Evolutionary conservation across 2,888 invertebrate species (phyloP), one percentile per base, ranked within the genome.

Genomic region (Carterocephalus palaemon): DNA sequence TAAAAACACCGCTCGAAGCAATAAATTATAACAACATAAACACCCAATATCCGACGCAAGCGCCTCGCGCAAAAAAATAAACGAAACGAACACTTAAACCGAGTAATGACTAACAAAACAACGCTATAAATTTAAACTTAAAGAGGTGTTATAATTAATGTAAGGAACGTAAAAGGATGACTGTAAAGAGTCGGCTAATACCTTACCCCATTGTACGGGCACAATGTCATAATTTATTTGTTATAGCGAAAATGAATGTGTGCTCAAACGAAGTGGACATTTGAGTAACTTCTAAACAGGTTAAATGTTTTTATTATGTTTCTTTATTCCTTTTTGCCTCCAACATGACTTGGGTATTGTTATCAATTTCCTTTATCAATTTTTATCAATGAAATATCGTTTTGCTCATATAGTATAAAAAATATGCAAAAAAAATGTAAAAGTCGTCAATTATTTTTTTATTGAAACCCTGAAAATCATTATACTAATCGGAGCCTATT

Each of bases 141-240:
- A 86, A 75, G 79, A 85, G 84, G 85, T 84, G 85, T 83, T 78
- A 83, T 84, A 83, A 84, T 84, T 83, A 79, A 82, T 83, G 84
- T 80, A 70, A 57, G 62, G 53, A 67, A 75, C 75, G 62, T 75
- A 76, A 81, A 81, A 75, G 72, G 72, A 68, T 73, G 74, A 72
- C 67, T 64, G 70, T 75, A 76, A 75, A 74, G 53, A 70, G 70
- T 54, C 58, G 59, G 71, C 66, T 76, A 74, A 78, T 81, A 67
- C 72, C 69, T 75, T 70, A 67, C 64, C 63, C 69, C 69, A 75
- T 74, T 76, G 70, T 75, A 75, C 65, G 69, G 63, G 56, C 51
- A 51, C 62, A 64, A 72, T 75, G 77, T 81, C 77, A 78, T 84
- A 78, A 82, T 79, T 81, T 78, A 73, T 75, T 63, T 63, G 61